Evolutionary conservation across 2,797 vertebrate species (phyloP).

Genomic region (Gymnopithys bicolor): DNA sequence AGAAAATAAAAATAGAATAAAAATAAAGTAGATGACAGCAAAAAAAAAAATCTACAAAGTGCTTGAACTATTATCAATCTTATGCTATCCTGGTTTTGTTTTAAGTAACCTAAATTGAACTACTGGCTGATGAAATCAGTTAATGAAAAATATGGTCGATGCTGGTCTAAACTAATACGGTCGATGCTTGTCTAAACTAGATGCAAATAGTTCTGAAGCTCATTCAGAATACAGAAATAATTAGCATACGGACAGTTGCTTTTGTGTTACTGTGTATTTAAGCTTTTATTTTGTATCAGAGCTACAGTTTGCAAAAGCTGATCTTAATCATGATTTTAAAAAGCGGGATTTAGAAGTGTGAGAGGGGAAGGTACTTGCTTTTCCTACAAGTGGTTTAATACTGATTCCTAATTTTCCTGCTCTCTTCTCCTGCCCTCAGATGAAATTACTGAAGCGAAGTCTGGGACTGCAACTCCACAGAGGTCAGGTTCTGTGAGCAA

Average conservation of each 20-base stretch:
- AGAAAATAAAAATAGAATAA: background rate
- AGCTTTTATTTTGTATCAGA: background rate
- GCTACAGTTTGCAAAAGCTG: background rate
- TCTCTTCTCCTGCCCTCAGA: constrained; percentile 73
- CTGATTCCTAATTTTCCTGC: background rate
- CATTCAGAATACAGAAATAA: background rate
- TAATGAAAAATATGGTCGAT: background rate
- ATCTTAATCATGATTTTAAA: background rate
- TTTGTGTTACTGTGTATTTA: background rate
- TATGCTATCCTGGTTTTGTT: background rate
- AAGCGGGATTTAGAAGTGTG: background rate
- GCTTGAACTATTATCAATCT: background rate
- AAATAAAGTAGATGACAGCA: background rate
- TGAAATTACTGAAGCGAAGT: constrained; percentile 92
- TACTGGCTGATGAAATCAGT: background rate
- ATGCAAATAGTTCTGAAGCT: background rate
- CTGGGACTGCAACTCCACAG: constrained; percentile 92
- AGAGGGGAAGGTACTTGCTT: background rate
- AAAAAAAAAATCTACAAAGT: background rate
- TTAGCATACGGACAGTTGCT: background rate
- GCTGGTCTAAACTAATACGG: background rate
- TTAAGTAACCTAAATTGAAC: background rate
- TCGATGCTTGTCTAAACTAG: no score
- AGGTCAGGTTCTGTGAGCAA: constrained; percentile 93
- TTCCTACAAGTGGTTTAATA: background rate